Base-by-base conservation (phyloP, 2,888 invertebrate genomes). In the Caenorhabditis sp. region DNA sequence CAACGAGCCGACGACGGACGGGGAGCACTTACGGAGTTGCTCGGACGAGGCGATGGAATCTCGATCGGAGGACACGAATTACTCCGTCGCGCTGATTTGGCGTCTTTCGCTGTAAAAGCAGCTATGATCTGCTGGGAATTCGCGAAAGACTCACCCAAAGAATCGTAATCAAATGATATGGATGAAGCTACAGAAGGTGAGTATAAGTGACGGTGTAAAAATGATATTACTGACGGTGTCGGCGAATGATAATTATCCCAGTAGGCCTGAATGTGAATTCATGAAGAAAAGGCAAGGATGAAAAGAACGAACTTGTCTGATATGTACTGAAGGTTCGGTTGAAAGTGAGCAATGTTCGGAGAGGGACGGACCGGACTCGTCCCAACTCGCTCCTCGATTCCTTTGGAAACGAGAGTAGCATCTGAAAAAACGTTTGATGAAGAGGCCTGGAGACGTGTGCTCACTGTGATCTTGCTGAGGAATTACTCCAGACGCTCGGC, bases 291-390 rank as follows among this genome's bases (percentile, higher is more conserved):
- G 9, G 13, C 58, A 27, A 43, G 22, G 13, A 46, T 11, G 8
- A 46, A 11, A 24, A 30, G n/a, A 15, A 37, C 52, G 37, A 5
- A 73, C 78, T 56, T 83, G 78, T 77, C 83, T 68, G 73, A 82
- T 68, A 74, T 85, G 82, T 58, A 87, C 86, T 2, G 86, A 86
- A 24, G 87, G 87, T 70, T 86, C 83, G 3, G 88, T 88, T 9
- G 86, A 85, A 7, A 87, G 75, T 41, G 85, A 85, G 63, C 88
- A 87, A 61, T 84, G 85, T 61, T 84, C 79, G 26, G 88, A 86
- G 11, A 86, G 79, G 17, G 80, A 74, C 24, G 87, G 88, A 46
- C 88, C 85, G 48, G 84, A 83, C 59, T 86, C 86, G 66, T 80
- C 80, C 83, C 81, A 85, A 22, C 85, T 84, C 37, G 73, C 86